Base-by-base conservation (phyloP, 2,797 vertebrate genomes). In the Malacoctenus gilli region DNA sequence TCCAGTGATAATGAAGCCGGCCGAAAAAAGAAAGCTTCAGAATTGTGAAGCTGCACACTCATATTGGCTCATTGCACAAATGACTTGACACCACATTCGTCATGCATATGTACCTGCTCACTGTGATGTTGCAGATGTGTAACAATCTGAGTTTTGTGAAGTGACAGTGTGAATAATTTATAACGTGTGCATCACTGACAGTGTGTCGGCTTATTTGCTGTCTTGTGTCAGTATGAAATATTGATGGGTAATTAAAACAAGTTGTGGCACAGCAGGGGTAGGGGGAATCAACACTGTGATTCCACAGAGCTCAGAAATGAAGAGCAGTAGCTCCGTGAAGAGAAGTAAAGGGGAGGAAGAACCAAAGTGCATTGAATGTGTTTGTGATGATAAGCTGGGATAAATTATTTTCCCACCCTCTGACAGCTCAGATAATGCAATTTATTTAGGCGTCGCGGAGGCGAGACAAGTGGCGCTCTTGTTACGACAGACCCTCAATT, bases 361-460 rank as follows among this genome's bases (percentile, higher is more conserved):
- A 15, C 10, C 28, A 49, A 59, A 55, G 77, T 73, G 68, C 49
- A 69, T 72, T 44, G 60, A 76, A 78, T 80, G 72, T 71, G 75
- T 70, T 82, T 70, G 70, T 67, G 55, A 77, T 79, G 75, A 83
- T 75, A 77, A 87, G 47, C 44, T 37, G 63, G 59, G 50, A 68
- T 72, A 68, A 74, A 79, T 83, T 84, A 72, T 84, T 79, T 84
- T 73, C 53, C 55, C 55, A 42, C 40, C 59, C 44, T 67, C 57
- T 67, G 78, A 83, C 75, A 83, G 59, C 41, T 43, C 34, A 28
- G 79, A 85, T 85, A 83, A 83, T 71, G 57, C 57, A 57, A 77
- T 87, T 85, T 79, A 76, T 85, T 78, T 79, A 75, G 71, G 64
- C 54, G 39, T 35, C 78, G 52, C 39, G 55, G 62, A 66, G 65